A percentile compares a stretch with the other conserved stretches of the same genome.
Evolutionary conservation across 2,113 vertebrate genomes (phyloP).

Genomic region (Chroicocephalus ridibundus): DNA sequence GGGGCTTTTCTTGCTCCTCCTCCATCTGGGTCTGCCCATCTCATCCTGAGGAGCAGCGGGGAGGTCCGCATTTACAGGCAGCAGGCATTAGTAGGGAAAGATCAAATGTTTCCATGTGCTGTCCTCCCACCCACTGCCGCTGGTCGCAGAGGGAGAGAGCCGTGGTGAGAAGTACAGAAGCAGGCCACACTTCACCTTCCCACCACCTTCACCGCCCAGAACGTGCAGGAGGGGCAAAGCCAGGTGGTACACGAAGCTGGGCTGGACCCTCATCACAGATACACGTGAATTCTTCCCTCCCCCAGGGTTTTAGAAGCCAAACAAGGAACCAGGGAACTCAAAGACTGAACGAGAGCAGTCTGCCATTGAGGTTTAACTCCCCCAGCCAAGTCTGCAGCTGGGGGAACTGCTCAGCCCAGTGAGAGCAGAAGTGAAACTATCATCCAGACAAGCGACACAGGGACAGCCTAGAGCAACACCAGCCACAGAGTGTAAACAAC

Average conservation of each 20-base stretch:
- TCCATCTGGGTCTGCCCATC: not conserved
- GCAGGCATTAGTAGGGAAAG: not conserved
- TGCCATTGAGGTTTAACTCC: not conserved
- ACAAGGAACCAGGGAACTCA: not conserved
- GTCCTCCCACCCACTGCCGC: not conserved
- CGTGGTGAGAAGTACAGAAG: fast-evolving
- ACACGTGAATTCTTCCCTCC: not conserved
- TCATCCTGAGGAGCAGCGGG: fast-evolving
- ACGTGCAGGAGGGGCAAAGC: not conserved
- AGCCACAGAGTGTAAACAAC: not conserved
- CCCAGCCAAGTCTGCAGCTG: not conserved
- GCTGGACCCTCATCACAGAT: not conserved
- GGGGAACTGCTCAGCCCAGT: not conserved
- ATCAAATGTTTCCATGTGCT: fast-evolving
- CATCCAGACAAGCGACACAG: not conserved
- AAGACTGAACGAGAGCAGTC: not conserved
- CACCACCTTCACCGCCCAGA: not conserved
- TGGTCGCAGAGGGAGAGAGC: not conserved
- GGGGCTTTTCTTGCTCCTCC: not conserved
- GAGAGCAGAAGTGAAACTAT: not conserved
- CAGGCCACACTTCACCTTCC: not conserved
- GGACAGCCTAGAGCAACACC: not conserved
- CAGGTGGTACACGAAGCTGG: not conserved
- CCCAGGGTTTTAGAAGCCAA: not conserved
- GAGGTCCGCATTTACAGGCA: not conserved